These are phyloP conservation scores for Xiphydria camelus DNA, from an alignment of 2,888 invertebrate species.

Conservation along the genomic window DNA sequence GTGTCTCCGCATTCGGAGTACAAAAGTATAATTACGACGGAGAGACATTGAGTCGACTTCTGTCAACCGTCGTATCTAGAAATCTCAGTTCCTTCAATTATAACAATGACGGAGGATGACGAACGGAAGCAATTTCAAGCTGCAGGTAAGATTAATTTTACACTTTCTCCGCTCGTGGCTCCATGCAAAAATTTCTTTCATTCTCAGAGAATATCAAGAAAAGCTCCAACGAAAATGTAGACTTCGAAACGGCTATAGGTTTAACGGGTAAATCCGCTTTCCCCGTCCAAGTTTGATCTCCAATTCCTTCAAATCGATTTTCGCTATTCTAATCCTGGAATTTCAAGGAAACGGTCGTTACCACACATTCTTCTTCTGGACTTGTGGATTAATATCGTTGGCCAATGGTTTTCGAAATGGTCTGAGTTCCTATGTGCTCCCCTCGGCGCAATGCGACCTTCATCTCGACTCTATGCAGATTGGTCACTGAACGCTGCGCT, in stretches of 20 bases:
- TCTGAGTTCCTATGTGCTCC: constrained; percentile 5
- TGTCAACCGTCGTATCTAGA: no score
- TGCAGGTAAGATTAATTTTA: no score
- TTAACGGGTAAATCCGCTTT: constrained; percentile 4
- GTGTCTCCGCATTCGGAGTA: no score
- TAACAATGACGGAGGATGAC: no score
- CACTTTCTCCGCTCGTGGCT: no score
- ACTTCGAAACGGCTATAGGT: constrained; percentile 7
- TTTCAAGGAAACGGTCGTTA: constrained; percentile 8
- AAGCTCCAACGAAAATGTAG: background rate
- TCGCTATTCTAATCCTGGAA: background rate
- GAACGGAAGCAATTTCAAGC: no score
- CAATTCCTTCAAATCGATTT: background rate
- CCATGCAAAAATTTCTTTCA: no score
- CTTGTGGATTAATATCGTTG: constrained; percentile 4
- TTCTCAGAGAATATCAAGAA: no score
- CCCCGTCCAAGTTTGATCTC: no score
- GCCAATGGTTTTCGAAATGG: constrained; percentile 4
- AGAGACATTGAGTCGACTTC: no score
- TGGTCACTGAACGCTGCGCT: constrained; percentile 7
- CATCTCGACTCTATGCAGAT: background rate
- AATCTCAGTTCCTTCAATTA: no score
- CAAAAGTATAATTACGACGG: no score
- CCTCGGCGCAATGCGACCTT: constrained; percentile 7
- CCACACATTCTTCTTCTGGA: background rate